Evolutionary conservation across 2,113 vertebrate species (phyloP), one percentile per base, ranked within the genome.

Genomic region (Saccopteryx bilineata): DNA sequence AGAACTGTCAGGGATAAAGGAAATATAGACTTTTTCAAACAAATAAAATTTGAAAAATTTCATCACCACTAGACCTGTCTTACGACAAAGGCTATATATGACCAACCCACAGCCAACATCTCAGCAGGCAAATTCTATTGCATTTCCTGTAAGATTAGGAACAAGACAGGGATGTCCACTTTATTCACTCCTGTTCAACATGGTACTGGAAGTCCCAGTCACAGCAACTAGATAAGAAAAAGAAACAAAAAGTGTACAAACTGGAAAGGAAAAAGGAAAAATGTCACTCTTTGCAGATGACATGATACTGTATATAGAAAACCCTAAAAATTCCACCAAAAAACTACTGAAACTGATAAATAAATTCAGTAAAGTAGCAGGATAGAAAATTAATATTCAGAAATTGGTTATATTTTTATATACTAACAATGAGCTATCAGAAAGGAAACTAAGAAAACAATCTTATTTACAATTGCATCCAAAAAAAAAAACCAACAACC

Each of bases 1-100:
- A 78, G 87, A 54, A n/a, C n/a, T 89, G 60, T 78, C 72, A 76
- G 72, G 66, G 65, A 76, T 76, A 9, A 89, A 66, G 74, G 48
- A 78, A 7, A 66, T n/a, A 79, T 56, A 76, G 7, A 90, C 6
- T 66, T 79, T 78, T n/a, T 17, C 74, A 78, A 75, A 87, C 71
- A 63, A 89, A 78, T 7, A 90, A 79, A 79, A 79, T 19, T 52
- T 79, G 24, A 90, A 8, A 18, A 33, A 90, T 39, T 90, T 68
- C 7, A 87, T 60, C 7, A 68, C n/a, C n/a, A 46, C 74, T 46
- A 10, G 6, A 28, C 23, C 24, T 79, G 48, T 33, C 61, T 68
- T 78, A 90, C 17, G 68, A 79, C n/a, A 76, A 52, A 75, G 26
- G 72, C 17, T 50, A 76, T 54, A 31, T 31, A 76, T 76, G 50